phyloP scores from a whole-genome alignment of 2,113 vertebrate genomes.

The Lagopus muta region DNA sequence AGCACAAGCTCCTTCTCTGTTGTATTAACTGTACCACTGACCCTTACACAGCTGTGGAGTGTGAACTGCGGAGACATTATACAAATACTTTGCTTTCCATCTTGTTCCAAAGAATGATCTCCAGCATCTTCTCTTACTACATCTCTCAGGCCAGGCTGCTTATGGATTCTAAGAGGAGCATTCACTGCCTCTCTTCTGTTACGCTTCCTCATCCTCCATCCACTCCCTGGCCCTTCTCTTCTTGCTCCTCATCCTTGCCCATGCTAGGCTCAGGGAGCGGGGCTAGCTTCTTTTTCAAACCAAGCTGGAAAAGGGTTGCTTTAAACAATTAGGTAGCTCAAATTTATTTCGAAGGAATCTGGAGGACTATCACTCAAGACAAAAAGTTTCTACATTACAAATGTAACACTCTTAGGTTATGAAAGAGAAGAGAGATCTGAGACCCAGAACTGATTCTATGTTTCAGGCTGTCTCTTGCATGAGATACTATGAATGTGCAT shows the following conservation, averaged over 20 bases:
- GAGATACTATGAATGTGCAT: conserved; percentile 91
- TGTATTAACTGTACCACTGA: not conserved
- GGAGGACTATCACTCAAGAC: not conserved
- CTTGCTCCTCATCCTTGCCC: not conserved
- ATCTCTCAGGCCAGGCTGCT: not conserved
- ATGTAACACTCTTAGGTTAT: not conserved
- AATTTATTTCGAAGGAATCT: not conserved
- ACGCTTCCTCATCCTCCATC: not conserved
- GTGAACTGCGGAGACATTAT: not conserved
- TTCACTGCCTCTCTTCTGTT: not conserved
- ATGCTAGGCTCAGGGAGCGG: not conserved
- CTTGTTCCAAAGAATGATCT: not conserved
- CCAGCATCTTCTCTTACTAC: not conserved
- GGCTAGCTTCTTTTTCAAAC: not conserved
- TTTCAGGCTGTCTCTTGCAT: conserved; percentile 60
- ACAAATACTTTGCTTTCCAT: not conserved
- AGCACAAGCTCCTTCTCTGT: not conserved
- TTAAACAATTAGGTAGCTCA: not conserved
- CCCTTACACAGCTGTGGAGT: not conserved
- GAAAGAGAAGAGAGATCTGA: not conserved
- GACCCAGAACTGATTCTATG: not conserved
- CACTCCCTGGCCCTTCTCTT: not conserved
- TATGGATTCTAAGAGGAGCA: not conserved
- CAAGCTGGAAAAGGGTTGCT: not conserved
- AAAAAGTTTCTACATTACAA: not conserved